Evolutionary conservation across 2,797 vertebrate genomes (phyloP), one percentile per base, ranked within the genome.

Genomic region (Sebastes iracundus): DNA sequence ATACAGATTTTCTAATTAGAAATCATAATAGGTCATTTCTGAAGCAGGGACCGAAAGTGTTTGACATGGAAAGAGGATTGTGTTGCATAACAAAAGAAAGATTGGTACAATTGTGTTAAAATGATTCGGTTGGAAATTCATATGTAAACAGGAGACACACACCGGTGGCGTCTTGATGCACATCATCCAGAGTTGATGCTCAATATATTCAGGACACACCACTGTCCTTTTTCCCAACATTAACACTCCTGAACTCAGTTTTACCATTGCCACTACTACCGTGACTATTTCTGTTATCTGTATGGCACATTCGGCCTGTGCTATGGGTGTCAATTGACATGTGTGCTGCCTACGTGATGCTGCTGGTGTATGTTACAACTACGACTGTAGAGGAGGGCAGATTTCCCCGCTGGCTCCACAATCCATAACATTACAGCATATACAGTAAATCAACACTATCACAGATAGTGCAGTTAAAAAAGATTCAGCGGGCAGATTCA

Each of bases 321-420:
- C 33, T 25, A 16, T 4, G 3, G 9, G n/a, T 52, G 20, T 35
- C 60, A 55, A 16, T 2, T 32, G 27, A 62, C 46, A 20, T 4
- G 3, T 33, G 33, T 58, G 35, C 49, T 46, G 61, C 23, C 23
- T 52, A 52, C 18, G 46, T 4, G 42, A 53, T 0, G 5, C 2
- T n/a, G 14, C 20, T 5, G 2, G 42, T 46, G 28, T 66, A 5
- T 10, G 14, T 23, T 63, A 30, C n/a, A 16, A 6, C 5, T 27
- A 23, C 0, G 5, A 52, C 9, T 10, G 33, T 0, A 32, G 18
- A 30, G 22, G 22, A 59, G 59, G 35, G 32, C 28, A 59, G 4
- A 73, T 66, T 81, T 71, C 61, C 56, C 75, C 25, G 9, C 14
- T 61, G 46, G 35, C 60, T 75, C 27, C 25, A 69, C 11, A 49